phyloP scores from a whole-genome alignment of 2,113 vertebrate species.

The Xenopus laevis region DNA sequence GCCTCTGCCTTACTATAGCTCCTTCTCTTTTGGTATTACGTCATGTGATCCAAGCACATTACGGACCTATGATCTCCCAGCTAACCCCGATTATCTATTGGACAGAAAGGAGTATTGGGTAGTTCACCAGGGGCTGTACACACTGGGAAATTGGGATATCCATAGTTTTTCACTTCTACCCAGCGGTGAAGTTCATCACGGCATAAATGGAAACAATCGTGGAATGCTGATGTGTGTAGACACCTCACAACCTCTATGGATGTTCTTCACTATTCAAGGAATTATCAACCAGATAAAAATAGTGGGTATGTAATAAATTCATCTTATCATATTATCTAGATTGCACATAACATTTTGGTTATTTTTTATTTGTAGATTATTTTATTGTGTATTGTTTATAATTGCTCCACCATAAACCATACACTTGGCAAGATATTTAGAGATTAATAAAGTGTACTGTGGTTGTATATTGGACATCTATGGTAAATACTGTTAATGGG shows the following conservation, averaged over 20 bases:
- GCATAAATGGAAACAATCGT: slow-evolving; percentile 81
- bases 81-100: slow-evolving; percentile 87
- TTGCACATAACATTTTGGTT: too few species aligned
- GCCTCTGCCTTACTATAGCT: slow-evolving; percentile 84
- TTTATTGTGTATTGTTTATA: too few species aligned
- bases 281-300: slow-evolving; percentile 89
- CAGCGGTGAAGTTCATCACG: slow-evolving; percentile 86
- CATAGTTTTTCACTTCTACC: slow-evolving; percentile 88
- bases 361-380: too few species aligned
- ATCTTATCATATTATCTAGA: too few species aligned
- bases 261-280: slow-evolving; percentile 90
- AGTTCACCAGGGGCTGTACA: slow-evolving; percentile 82
- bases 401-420: too few species aligned
- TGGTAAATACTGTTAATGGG: too few species aligned
- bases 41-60: slow-evolving; percentile 90
- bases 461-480: too few species aligned
- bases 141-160: slow-evolving; percentile 80
- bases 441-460: too few species aligned
- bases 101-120: slow-evolving; percentile 98
- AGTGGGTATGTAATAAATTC: slow-evolving; percentile 65
- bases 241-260: slow-evolving; percentile 91
- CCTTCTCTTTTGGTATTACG: slow-evolving; percentile 88
- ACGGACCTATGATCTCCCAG: slow-evolving; percentile 84
- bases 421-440: too few species aligned
- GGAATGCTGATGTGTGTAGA: slow-evolving; percentile 92